Percentiles rank a stretch among this genome's conserved stretches.
Evolutionary conservation across 2,888 invertebrate species (phyloP).

Genomic region (Xanthostigma xanthostigma): DNA sequence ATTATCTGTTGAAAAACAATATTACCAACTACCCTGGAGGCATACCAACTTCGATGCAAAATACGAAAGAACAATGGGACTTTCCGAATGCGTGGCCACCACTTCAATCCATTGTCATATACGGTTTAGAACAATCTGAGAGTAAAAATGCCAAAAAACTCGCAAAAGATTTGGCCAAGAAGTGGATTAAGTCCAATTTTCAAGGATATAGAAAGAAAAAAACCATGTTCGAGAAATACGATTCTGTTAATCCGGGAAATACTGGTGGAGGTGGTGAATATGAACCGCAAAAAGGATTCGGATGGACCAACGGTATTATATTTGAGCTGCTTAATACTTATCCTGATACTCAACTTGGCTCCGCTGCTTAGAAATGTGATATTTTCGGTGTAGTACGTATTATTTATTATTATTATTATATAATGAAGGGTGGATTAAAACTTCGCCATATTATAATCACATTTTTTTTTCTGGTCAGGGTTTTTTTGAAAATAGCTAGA

Average conservation of each 20-base stretch:
- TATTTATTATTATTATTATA: too few species aligned
- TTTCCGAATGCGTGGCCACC: slow-evolving; percentile 81
- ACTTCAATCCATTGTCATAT: slow-evolving; percentile 55
- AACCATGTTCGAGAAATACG: slow-evolving; percentile 59
- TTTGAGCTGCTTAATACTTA: not conserved
- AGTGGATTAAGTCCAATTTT: slow-evolving; percentile 52
- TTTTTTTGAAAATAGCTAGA: too few species aligned
- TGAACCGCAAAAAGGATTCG: slow-evolving; percentile 58
- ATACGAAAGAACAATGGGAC: slow-evolving; percentile 65
- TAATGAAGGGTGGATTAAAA: too few species aligned
- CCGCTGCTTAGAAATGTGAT: too few species aligned
- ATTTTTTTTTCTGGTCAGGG: too few species aligned
- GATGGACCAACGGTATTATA: slow-evolving; percentile 58
- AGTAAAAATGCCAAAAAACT: slow-evolving; percentile 36
- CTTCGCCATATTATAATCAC: too few species aligned
- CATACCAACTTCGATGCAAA: slow-evolving; percentile 47
- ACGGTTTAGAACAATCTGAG: slow-evolving; percentile 45
- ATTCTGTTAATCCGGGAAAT: slow-evolving; percentile 44
- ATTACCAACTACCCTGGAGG: slow-evolving; percentile 45
- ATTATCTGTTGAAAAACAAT: slow-evolving; percentile 34
- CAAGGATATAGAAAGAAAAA: slow-evolving; percentile 32
- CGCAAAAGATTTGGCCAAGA: slow-evolving; percentile 48
- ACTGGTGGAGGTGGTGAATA: slow-evolving; percentile 71
- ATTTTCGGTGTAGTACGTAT: too few species aligned
- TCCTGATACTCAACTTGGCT: not conserved